Conservation (phyloP, 2,797 vertebrate species). For the Argya squamiceps region DNA sequence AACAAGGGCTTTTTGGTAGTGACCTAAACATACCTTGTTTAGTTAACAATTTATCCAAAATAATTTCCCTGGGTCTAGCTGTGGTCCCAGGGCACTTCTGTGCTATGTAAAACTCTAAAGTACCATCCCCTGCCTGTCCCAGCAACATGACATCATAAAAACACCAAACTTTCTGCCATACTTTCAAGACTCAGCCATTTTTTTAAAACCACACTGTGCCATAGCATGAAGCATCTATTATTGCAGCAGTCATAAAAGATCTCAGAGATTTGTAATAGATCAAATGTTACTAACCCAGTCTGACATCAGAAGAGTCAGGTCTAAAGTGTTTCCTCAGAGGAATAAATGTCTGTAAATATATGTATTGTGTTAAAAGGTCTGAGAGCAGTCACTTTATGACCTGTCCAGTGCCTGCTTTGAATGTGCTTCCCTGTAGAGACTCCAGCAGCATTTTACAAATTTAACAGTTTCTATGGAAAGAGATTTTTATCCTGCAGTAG, state of each 20-base stretch:
- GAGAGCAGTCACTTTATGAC: neutral
- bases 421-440: neutral
- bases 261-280: neutral
- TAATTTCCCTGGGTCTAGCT: neutral
- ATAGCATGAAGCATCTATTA: neutral
- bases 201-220: neutral
- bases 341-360: neutral
- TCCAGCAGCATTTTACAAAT: neutral
- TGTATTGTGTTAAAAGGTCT: neutral
- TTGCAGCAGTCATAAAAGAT: neutral
- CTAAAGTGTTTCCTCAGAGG: neutral
- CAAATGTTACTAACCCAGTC: neutral
- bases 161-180: neutral
- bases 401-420: neutral
- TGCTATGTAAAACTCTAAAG: neutral
- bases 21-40: neutral
- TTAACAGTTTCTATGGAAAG: neutral
- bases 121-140: neutral
- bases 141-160: neutral
- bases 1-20: neutral
- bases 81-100: neutral
- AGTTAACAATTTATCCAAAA: neutral
- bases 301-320: neutral
- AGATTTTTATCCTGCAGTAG: neutral
- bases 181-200: neutral